A percentile compares a stretch with the other conserved stretches of the same genome.
phyloP scores from a whole-genome alignment of 2,113 vertebrate species.

The Heterocephalus glaber region DNA sequence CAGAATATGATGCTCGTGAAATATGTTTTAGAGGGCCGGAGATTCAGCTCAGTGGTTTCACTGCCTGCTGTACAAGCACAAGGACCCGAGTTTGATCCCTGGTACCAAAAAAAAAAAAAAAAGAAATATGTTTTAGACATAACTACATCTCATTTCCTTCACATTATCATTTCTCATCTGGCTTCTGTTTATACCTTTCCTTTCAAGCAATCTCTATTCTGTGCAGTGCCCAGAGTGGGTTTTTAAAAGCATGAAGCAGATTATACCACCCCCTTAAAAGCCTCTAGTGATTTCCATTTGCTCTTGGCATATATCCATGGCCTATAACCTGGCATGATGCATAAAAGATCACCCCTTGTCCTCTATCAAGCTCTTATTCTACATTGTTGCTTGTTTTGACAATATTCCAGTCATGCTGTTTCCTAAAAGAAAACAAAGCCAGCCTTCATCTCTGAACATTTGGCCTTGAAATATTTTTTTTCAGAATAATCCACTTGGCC shows the following conservation, averaged over 20 bases:
- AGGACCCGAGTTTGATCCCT: too few relatives aligned
- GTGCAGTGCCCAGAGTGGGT: not conserved
- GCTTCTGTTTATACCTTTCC: not conserved
- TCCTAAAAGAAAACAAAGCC: not conserved
- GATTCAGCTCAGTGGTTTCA: too few relatives aligned
- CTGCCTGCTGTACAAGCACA: too few relatives aligned
- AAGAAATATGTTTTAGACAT: not conserved
- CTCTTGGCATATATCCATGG: not conserved
- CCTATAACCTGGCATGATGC: not conserved
- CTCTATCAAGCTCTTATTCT: not conserved
- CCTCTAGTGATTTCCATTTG: not conserved
- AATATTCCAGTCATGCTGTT: not conserved
- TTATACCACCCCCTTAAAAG: not conserved
- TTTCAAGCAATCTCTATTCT: not conserved
- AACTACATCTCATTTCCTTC: not conserved
- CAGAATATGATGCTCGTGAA: not conserved
- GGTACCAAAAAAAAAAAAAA: too few relatives aligned
- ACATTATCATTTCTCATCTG: not conserved
- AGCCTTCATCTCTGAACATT: not conserved
- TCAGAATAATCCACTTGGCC: not conserved
- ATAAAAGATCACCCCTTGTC: not conserved
- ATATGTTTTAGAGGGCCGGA: not conserved
- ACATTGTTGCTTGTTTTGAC: not conserved
- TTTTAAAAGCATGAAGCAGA: conserved; percentile 25
- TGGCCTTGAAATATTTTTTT: not conserved